phyloP scores from a whole-genome alignment of 2,797 vertebrate genomes.

The Gymnothorax javanicus region DNA sequence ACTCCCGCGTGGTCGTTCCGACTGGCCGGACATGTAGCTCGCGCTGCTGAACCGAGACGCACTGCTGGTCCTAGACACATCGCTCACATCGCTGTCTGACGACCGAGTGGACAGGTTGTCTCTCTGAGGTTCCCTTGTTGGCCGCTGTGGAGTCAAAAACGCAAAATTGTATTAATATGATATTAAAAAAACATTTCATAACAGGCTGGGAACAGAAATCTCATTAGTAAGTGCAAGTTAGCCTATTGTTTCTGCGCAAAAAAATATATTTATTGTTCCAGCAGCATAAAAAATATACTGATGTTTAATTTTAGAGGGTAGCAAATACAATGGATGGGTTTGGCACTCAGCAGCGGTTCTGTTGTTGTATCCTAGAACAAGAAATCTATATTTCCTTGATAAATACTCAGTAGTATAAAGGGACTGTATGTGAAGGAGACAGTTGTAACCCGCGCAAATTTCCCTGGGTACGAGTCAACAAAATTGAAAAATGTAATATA shows the following conservation, averaged over 20 bases:
- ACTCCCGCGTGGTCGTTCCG: constrained; percentile 90
- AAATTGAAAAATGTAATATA: neutral
- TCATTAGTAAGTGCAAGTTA: neutral
- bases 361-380: neutral
- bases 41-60: constrained; percentile 99
- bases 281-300: neutral
- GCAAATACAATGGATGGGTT: neutral
- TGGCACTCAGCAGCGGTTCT: neutral
- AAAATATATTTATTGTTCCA: neutral
- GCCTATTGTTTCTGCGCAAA: neutral
- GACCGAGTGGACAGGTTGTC: constrained; percentile 96
- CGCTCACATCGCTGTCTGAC: constrained; percentile 97
- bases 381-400: neutral
- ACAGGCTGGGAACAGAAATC: neutral
- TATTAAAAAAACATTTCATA: neutral
- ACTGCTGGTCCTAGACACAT: constrained; percentile 97
- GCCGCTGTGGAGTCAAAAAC: constrained; percentile 72
- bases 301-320: neutral
- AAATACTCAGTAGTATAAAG: neutral
- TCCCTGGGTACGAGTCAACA: neutral
- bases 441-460: neutral
- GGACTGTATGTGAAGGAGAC: neutral
- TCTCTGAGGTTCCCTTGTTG: constrained; percentile 84
- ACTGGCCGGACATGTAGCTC: constrained; percentile 99
- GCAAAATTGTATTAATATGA: neutral